Evolutionary conservation across 2,797 vertebrate species (phyloP), one percentile per base, ranked within the genome.

Genomic region (Thamnophis elegans): DNA sequence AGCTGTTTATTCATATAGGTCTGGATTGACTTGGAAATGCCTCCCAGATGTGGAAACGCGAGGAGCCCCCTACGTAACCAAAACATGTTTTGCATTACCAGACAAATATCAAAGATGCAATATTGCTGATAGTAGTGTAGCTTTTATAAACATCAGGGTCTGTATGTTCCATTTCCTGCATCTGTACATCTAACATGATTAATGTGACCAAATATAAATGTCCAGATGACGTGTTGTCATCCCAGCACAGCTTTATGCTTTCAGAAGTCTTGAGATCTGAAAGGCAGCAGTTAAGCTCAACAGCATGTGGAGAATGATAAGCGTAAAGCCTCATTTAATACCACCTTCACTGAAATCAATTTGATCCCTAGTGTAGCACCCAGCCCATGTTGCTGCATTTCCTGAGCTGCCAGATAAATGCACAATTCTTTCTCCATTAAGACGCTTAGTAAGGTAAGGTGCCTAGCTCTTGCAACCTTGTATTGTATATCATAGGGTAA

Each of bases 301-400:
- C 93, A 96, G 92, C 90, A 95, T 97, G 96, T 93, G 93, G 73
- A 91, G 92, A 96, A 94, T 0, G 96, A 97, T 97, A 98, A 97
- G 91, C 89, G 91, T 94, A 95, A 94, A 94, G 92, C 95, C 92
- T 97, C 94, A 92, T 96, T 97, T 97, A 95, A 96, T 94, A 93
- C 94, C 92, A 94, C 97, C 94, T 96, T 56, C 92, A 90, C 91
- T 95, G 95, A 94, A 95, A 97, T 97, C 42, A 0, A 85, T 95
- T 96, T 55, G 92, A 94, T 90, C 60, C 68, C 78, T 93, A 93
- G 91, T 90, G 91, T 91, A 28, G 7, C 94, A 93, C 91, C 93
- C 56, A 25, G 73, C 73, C 94, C 91, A 91, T 89, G 94, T 95
- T 95, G 93, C 87, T 95, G 90, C 87, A 95, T 97, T 98, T 97